phyloP scores from a whole-genome alignment of 1,140 invertebrate species.

The Procambarus virginalis region DNA sequence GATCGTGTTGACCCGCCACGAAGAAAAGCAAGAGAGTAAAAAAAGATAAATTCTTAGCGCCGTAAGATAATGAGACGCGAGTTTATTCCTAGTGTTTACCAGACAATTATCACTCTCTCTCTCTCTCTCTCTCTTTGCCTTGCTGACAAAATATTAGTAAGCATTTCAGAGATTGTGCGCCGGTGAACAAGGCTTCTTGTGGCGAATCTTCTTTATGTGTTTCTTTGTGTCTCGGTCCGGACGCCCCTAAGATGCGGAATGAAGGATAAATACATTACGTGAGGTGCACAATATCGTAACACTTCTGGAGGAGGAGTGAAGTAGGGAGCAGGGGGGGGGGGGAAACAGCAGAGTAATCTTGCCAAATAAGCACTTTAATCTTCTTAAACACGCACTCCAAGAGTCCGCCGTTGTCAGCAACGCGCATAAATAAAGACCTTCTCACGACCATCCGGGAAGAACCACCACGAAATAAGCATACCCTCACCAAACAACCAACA shows the following conservation, averaged over 20 bases:
- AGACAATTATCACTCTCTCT: slow-evolving; percentile 16
- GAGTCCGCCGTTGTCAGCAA: slow-evolving; percentile 37
- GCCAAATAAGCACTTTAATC: slow-evolving; percentile 49
- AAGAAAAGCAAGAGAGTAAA: neutral
- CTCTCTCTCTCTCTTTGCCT: slow-evolving; percentile 16
- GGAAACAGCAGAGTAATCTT: slow-evolving; percentile 35
- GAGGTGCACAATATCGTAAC: slow-evolving; percentile 41
- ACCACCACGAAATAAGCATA: neutral
- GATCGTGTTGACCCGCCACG: slow-evolving; percentile 19
- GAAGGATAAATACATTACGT: slow-evolving; percentile 40
- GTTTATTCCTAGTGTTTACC: slow-evolving; percentile 40
- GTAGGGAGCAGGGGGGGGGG: neutral
- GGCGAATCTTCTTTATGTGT: neutral
- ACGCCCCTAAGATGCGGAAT: slow-evolving; percentile 4
- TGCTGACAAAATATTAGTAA: slow-evolving; percentile 59
- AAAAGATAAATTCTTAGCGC: slow-evolving; percentile 22
- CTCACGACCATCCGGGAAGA: neutral
- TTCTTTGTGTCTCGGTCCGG: neutral
- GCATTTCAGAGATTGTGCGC: slow-evolving; percentile 31
- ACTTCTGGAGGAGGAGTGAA: neutral
- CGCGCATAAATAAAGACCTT: slow-evolving; percentile 26
- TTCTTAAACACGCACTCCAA: slow-evolving; percentile 33
- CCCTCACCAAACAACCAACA: slow-evolving; percentile 9
- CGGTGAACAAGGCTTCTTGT: slow-evolving; percentile 20
- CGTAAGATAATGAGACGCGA: slow-evolving; percentile 45